Evolutionary conservation across 2,113 vertebrate genomes (phyloP).

Genomic region (Perca schrenkii): DNA sequence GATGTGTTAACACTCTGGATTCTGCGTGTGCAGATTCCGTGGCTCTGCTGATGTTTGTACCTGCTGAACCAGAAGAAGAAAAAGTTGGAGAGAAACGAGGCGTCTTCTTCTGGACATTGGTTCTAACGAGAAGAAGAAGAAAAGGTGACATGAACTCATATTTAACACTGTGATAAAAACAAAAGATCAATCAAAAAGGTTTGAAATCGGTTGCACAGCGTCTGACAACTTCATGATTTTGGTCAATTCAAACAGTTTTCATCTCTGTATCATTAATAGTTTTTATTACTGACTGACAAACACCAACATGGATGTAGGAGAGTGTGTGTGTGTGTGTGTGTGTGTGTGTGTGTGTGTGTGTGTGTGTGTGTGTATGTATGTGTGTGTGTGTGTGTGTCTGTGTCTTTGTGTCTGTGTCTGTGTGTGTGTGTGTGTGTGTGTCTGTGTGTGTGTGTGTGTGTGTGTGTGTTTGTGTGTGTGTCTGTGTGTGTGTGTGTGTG

Average conservation of each 20-base stretch:
- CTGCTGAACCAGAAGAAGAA: constrained; percentile 93
- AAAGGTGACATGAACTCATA: neutral
- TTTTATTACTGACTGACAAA: too few relatives aligned
- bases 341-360: too few relatives aligned
- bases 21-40: too few relatives aligned
- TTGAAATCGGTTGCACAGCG: neutral
- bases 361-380: neutral
- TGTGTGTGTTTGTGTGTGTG: too few relatives aligned
- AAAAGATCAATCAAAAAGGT: neutral
- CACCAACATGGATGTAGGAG: neutral
- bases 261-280: too few relatives aligned
- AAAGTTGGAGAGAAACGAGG: constrained; percentile 89
- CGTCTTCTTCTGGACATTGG: constrained; percentile 88
- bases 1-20: too few relatives aligned
- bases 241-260: too few relatives aligned
- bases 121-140: constrained; percentile 79
- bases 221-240: neutral
- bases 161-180: neutral
- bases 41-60: constrained; percentile 73
- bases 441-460: constrained; percentile 7
- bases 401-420: too few relatives aligned
- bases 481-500: too few relatives aligned
- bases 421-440: neutral
- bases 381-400: neutral
- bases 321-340: neutral